Base-by-base conservation (phyloP, 2,113 vertebrate genomes). In the Alouatta palliata region DNA sequence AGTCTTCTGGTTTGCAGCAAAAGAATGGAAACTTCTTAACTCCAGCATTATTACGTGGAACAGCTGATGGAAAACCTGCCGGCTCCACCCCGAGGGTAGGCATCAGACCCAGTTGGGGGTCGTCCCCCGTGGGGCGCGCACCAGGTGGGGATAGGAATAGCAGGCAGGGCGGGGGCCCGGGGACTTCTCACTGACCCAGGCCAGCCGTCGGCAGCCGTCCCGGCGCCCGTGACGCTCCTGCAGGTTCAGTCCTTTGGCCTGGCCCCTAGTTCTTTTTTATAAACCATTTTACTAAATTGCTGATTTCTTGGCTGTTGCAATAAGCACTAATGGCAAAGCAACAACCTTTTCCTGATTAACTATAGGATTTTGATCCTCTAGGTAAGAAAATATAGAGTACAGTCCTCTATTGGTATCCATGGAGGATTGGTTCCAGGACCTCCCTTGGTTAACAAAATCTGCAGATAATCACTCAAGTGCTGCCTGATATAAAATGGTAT, bases 41-140 rank as follows among this genome's bases (percentile, higher is more conserved):
- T 82, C 92, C 96, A 92, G 92, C 96, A 95, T 95, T 92, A 87
- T 94, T 93, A 97, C 0, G 84, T 27, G 56, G 45, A 37, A 91
- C 91, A 92, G 49, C 92, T 85, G 87, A 94, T 37, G 70, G 91
- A 86, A 96, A 95, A 95, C 52, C 95, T 88, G 97, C 85, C 27
- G 11, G 37, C 56, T 37, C 25, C 81, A n/a, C 70, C 37, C 23
- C 3, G 13, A 49, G 37, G n/a, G 40, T 0, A 37, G 76, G 84
- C 4, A 66, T 87, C 32, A 21, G 27, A 21, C 6, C 23, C 14
- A 37, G 19, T 0, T 2, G 37, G 58, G 35, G 54, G 47, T 52
- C 75, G 4, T 49, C 37, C 17, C 45, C 43, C 20, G 5, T 0
- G 14, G 3, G 37, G 54, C 2, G 43, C 19, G 13, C 0, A 13